Conservation (phyloP, 2,113 vertebrate genomes). For the Centropus bengalensis region DNA sequence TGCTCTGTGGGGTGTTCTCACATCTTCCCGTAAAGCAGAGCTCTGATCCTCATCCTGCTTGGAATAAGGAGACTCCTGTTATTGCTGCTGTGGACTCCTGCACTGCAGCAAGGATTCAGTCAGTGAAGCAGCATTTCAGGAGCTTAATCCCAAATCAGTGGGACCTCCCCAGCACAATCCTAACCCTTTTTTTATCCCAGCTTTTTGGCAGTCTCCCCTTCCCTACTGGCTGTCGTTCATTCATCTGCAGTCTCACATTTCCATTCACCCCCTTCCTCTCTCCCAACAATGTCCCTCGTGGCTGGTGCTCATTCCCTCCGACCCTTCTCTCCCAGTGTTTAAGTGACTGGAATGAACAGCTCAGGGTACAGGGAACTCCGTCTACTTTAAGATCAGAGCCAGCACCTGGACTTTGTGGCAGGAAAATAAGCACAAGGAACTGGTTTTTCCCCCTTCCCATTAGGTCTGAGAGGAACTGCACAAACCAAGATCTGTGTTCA, state of each 20-base stretch:
- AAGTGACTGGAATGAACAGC: neutral
- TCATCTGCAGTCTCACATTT: neutral
- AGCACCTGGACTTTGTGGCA: neutral
- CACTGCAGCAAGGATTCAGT: neutral
- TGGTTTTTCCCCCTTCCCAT: neutral
- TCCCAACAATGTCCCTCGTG: neutral
- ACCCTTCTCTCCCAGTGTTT: neutral
- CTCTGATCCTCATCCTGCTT: neutral
- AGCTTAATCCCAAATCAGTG: neutral
- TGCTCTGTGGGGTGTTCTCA: neutral
- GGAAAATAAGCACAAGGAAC: neutral
- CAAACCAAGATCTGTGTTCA: neutral
- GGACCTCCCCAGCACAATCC: neutral
- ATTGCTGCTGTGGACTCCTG: neutral
- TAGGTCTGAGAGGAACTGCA: neutral
- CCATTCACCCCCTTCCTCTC: neutral
- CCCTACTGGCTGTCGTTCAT: slow-evolving; percentile 9
- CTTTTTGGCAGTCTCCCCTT: neutral
- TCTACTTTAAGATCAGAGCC: neutral
- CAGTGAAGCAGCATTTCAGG: neutral
- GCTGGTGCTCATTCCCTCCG: neutral
- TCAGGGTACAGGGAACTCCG: neutral
- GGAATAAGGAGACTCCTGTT: neutral
- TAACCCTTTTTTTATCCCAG: neutral
- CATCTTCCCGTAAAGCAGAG: neutral